These are phyloP conservation scores for Aproaerema taeniolella DNA, from an alignment of 2,888 invertebrate species.

Conservation along the genomic window DNA sequence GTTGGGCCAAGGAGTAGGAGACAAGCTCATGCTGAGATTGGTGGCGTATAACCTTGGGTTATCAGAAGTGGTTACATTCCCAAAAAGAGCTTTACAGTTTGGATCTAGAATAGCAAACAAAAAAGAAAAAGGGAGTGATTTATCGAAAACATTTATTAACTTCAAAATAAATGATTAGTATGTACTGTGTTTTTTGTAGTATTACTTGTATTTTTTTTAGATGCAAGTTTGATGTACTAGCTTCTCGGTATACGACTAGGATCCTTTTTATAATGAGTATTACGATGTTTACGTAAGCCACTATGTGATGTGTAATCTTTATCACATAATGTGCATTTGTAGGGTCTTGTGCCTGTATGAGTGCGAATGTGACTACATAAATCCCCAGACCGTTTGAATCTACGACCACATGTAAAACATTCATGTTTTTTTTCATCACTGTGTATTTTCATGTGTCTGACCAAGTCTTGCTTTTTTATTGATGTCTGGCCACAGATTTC, in stretches of 20 bases:
- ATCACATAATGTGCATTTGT: constrained; percentile 28
- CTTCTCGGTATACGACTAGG: neutral
- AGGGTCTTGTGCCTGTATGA: constrained; percentile 34
- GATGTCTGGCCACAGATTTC: constrained; percentile 53
- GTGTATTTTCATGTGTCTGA: constrained; percentile 35
- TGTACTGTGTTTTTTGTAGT: no score
- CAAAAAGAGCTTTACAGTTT: constrained; percentile 97
- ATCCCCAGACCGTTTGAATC: constrained; percentile 35
- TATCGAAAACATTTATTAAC: constrained; percentile 70
- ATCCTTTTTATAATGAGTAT: constrained; percentile 19
- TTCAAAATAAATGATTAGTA: constrained; percentile 25
- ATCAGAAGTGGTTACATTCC: constrained; percentile 79
- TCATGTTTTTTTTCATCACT: constrained; percentile 32
- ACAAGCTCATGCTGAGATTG: constrained; percentile 91
- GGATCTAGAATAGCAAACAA: constrained; percentile 96
- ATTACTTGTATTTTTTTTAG: no score
- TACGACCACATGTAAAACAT: constrained; percentile 31
- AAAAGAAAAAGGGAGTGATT: constrained; percentile 90
- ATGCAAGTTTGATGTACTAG: constrained; percentile 1
- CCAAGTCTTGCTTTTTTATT: constrained; percentile 33
- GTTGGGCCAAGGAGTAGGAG: constrained; percentile 89
- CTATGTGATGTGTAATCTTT: constrained; percentile 35
- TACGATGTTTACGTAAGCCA: constrained; percentile 34
- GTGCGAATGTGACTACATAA: constrained; percentile 32
- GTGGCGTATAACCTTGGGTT: constrained; percentile 83